Evolutionary conservation across 1,140 invertebrate genomes (phyloP), one percentile per base, ranked within the genome.

Genomic region (Hesperophylax magnus): DNA sequence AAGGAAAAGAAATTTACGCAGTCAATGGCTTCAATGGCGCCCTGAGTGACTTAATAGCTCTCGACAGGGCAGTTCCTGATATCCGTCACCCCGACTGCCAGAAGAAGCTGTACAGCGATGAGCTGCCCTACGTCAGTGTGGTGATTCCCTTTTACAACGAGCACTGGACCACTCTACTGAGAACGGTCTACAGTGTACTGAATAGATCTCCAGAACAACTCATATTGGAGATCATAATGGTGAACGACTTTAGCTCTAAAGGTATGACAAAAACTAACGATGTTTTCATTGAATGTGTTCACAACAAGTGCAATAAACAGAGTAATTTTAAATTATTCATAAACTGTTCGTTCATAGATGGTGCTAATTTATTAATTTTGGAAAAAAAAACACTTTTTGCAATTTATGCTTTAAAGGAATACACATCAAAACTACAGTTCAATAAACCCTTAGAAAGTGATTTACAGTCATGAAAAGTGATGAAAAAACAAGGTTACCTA

Each of bases 61-160:
- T 97, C 24, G 95, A 96, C 86, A 90, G 97, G 84, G 94, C 94
- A 52, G 85, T 98, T 34, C 93, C 93, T 9, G 97, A 98, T 90
- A 94, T 96, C 63, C 91, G 97, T 79, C 93, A 97, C 89, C 86
- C 91, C 34, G 89, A 91, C 17, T 98, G 97, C 87, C 92, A 92
- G 83, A 92, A 91, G 39, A 93, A 95, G 84, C 92, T 92, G 81
- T 98, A 98, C 86, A 3, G 87, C 98, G 27, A 39, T 39, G 34
- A 39, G 34, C 34, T 98, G 75, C 96, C 96, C 1, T 94, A 92
- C 7, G 96, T 95, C 17, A 95, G 96, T 87, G 93, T 99, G 17
- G 93, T 99, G 67, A 94, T 99, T 27, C 97, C 98, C 58, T 99
- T 98, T 88, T 96, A 98, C 88, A 97, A 98, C 86, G 97, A 98